Base-by-base conservation (phyloP, 2,113 vertebrate species). In the Neogale vison region DNA sequence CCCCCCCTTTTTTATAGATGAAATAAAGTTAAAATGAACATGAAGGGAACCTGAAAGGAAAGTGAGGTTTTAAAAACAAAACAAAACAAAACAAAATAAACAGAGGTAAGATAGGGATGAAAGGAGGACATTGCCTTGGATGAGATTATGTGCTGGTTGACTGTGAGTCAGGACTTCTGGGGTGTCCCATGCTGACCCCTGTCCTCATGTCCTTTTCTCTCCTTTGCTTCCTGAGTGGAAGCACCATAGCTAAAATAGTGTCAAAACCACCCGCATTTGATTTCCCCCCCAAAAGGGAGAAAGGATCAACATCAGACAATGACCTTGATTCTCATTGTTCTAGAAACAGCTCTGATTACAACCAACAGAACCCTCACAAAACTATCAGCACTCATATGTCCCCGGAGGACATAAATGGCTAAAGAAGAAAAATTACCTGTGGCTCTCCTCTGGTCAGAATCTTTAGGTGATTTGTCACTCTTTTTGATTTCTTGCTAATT, bases 401-500 rank as follows among this genome's bases (percentile, higher is more conserved):
- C 82, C 42, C 65, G 92, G 88, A 93, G 98, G 97, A 93, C 31
- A 1, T 36, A 34, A 61, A 87, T 81, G 69, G 15, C 9, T 12
- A 24, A 36, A 20, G 34, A 87, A 96, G 90, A 93, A 83, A 77
- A 81, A 88, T 96, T 99, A 99, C 99, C 99, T 99, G 99, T 85
- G 99, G 99, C 97, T 99, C 99, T 92, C 99, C 99, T 87, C 99
- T 99, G 0, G 99, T 99, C 96, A 99, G 98, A 93, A 99, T 99
- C 98, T 99, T 99, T 88, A 99, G 99, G 92, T 99, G 99, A 26
- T 99, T 99, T 26, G 99, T 99, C 95, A 99, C 99, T 94, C 99
- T 99, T 98, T 99, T 99, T 5, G 99, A 99, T 98, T 99, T 99
- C 98, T 99, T 99, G 83, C 99, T 99, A 97, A 99, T 99, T 36